A percentile compares a stretch with the other conserved stretches of the same genome.
phyloP scores from a whole-genome alignment of 2,797 vertebrate genomes.

The Gorsachius magnificus region DNA sequence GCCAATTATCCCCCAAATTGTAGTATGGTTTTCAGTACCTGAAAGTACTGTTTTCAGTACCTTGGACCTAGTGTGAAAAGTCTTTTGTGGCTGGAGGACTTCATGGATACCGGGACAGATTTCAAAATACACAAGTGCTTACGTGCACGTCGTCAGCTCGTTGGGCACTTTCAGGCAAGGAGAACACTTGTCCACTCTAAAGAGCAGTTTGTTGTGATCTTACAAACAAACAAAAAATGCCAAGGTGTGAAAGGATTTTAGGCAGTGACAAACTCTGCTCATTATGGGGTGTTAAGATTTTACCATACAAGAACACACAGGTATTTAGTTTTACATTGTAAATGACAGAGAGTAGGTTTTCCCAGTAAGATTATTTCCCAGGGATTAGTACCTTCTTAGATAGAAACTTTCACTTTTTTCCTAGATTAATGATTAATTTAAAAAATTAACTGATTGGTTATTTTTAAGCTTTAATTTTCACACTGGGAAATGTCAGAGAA shows the following conservation, averaged over 20 bases:
- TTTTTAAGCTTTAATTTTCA: background rate
- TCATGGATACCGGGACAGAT: background rate
- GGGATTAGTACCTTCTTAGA: background rate
- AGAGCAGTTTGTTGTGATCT: background rate
- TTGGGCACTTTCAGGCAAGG: background rate
- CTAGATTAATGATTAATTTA: background rate
- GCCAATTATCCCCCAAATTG: background rate
- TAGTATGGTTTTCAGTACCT: background rate
- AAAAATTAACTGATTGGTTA: too few relatives aligned
- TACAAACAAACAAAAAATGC: background rate
- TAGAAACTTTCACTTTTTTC: background rate
- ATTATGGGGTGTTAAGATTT: background rate
- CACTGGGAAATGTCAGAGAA: background rate
- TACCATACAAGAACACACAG: background rate
- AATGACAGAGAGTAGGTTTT: background rate
- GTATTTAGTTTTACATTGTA: background rate
- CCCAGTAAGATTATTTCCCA: background rate
- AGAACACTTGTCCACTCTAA: background rate
- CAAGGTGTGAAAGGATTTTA: background rate
- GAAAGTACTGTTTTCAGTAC: background rate
- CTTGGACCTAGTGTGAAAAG: background rate
- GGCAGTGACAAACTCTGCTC: background rate
- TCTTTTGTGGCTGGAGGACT: background rate
- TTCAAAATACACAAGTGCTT: background rate
- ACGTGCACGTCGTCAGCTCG: accelerated